These are phyloP conservation scores for Channallabes apus DNA, from an alignment of 2,797 vertebrate species.

Conservation along the genomic window DNA sequence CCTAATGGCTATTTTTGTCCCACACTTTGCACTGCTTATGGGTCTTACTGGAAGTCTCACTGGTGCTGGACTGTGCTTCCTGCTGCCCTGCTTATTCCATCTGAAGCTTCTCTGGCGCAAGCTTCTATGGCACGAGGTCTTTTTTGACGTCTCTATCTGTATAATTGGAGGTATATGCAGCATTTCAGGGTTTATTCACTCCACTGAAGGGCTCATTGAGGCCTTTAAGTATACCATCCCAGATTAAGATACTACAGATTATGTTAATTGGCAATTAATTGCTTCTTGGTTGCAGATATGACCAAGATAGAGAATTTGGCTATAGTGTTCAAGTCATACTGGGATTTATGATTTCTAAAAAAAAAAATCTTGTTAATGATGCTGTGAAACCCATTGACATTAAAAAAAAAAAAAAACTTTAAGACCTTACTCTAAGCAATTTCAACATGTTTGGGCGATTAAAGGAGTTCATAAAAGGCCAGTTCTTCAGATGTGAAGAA, in stretches of 20 bases:
- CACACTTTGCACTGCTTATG: conserved; percentile 93
- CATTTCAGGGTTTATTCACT: conserved; percentile 91
- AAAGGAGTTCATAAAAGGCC: too few species aligned
- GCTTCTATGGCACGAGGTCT: conserved; percentile 93
- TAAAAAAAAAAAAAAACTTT: too few species aligned
- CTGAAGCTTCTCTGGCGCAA: conserved; percentile 92
- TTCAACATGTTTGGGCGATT: too few species aligned
- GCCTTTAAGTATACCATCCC: conserved; percentile 84
- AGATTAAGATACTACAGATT: conserved; percentile 73
- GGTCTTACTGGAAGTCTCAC: conserved; percentile 93
- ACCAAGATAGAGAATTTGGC: not conserved
- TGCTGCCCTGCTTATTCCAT: conserved; percentile 92
- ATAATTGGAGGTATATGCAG: conserved; percentile 93
- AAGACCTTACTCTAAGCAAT: too few species aligned
- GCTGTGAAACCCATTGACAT: too few species aligned
- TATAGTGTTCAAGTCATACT: too few species aligned
- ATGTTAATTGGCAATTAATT: not conserved
- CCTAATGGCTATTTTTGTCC: conserved; percentile 93
- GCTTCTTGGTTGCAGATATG: not conserved
- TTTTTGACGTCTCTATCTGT: conserved; percentile 94
- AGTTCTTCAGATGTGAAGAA: too few species aligned
- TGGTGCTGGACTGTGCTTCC: conserved; percentile 89
- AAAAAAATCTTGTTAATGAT: too few species aligned
- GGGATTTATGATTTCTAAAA: too few species aligned
- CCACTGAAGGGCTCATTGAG: conserved; percentile 93